Evolutionary conservation across 2,113 vertebrate genomes (phyloP).

Genomic region (Empidonax traillii): DNA sequence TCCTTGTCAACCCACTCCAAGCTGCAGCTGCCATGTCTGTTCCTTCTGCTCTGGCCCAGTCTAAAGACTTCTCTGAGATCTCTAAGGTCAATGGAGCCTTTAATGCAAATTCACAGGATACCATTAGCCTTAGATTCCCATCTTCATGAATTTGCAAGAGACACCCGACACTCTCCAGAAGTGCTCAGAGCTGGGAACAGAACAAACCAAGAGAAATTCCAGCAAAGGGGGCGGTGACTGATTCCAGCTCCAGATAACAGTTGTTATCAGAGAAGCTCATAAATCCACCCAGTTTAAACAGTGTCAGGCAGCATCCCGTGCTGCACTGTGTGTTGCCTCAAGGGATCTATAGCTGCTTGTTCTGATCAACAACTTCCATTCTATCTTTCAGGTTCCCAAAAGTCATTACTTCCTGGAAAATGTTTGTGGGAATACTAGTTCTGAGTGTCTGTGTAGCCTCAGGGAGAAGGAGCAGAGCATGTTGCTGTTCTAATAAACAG

Average conservation of each 20-base stretch:
- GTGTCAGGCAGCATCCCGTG: slow-evolving; percentile 49
- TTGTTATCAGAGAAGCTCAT: slow-evolving; percentile 54
- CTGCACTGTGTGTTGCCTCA: background rate
- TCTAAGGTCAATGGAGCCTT: background rate
- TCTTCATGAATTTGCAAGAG: background rate
- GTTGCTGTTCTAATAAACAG: background rate
- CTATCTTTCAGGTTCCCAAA: slow-evolving; percentile 7
- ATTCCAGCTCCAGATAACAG: slow-evolving; percentile 51
- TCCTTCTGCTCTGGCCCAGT: background rate
- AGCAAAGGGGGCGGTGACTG: background rate
- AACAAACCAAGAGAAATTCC: slow-evolving; percentile 42
- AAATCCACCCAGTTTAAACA: slow-evolving; percentile 67
- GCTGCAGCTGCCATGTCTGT: background rate
- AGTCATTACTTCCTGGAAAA: slow-evolving; percentile 17
- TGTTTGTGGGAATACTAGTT: background rate
- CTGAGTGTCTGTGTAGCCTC: background rate
- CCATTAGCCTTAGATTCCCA: background rate
- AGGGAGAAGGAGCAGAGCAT: background rate
- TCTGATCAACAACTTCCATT: slow-evolving; percentile 18
- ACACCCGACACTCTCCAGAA: background rate
- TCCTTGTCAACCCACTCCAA: background rate
- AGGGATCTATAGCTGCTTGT: slow-evolving; percentile 32
- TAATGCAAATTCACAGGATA: background rate
- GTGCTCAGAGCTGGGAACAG: slow-evolving; percentile 26
- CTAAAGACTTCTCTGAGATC: background rate